Percentiles rank a stretch among this genome's conserved stretches.
Conservation (phyloP, 2,888 invertebrate species). For the Torymus aiolomorphi region DNA sequence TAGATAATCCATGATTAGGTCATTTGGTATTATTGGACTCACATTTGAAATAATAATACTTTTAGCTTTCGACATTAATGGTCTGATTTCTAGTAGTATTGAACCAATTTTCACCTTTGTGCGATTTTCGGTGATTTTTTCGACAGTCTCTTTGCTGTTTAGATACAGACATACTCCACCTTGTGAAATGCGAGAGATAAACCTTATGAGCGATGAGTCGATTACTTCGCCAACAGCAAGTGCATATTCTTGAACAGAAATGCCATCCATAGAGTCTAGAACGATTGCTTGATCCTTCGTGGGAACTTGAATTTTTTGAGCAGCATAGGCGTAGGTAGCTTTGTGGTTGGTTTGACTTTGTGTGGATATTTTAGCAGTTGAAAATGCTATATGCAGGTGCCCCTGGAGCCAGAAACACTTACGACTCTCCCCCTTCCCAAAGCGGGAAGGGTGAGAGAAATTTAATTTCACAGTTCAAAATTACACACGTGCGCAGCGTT, state of each 20-base stretch:
- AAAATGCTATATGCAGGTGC: not conserved
- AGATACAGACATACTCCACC: constrained; percentile 2
- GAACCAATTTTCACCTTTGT: no score
- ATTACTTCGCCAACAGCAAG: not conserved
- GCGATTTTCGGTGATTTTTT: no score
- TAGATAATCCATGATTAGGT: no score
- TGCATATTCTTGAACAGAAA: constrained; percentile 6
- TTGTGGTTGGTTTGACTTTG: not conserved
- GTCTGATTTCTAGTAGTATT: no score
- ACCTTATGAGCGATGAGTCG: not conserved
- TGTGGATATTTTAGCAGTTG: no score
- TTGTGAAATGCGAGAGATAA: constrained; percentile 6
- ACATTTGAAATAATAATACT: no score
- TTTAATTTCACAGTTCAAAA: no score
- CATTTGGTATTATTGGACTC: no score
- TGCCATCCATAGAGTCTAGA: not conserved
- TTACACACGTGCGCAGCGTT: no score
- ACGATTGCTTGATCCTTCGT: constrained; percentile 30
- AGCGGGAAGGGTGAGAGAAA: no score
- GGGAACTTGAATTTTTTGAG: not conserved
- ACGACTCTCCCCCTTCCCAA: no score
- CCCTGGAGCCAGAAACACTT: not conserved
- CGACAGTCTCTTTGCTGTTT: not conserved
- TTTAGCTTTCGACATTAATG: no score
- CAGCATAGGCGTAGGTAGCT: not conserved